Evolutionary conservation across 2,888 invertebrate species (phyloP), one percentile per base, ranked within the genome.

Genomic region (Leptinotarsa haldemani): DNA sequence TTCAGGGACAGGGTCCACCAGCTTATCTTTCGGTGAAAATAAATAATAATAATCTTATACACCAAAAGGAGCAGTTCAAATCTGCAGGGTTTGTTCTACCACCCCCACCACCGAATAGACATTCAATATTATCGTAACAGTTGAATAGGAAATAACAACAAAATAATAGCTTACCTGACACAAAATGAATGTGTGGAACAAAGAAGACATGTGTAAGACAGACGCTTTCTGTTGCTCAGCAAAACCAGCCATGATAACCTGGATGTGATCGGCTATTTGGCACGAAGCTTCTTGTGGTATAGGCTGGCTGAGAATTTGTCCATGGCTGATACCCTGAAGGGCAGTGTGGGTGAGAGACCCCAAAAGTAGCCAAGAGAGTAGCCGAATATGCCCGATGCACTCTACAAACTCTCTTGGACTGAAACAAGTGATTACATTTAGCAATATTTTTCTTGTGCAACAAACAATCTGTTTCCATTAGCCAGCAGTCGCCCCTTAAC

Each of bases 231-330:
- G 94, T 85, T 97, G 97, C 85, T 99, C 99, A 48, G 97, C 97
- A 90, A 99, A 99, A 13, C 97, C 97, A 1, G 97, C 94, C 90
- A 99, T 93, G 83, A 99, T 98, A 18, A 95, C 94, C 91, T 98
- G 97, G 80, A 99, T 94, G 85, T 98, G 97, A 89, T 99, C 99
- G 58, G 98, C 97, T 84, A 99, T 95, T 88, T 97, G 96, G 84
- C 97, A 96, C 66, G 97, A 96, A 65, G 97, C 96, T 88, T 99
- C 98, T 85, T 98, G 94, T 4, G 98, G 98, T 79, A 99, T 94
- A 1, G 99, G 98, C 83, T 94, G 94, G 81, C 92, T 91, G 64
- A 88, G 83, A n/a, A 88, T 87, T 61, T 89, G 85, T 75, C 87
- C 84, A 71, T 87, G 84, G 74, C 85, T 86, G 13, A 84, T 83